Conservation (phyloP, 2,113 vertebrate species). For the Epinephelus cyanopodus region DNA sequence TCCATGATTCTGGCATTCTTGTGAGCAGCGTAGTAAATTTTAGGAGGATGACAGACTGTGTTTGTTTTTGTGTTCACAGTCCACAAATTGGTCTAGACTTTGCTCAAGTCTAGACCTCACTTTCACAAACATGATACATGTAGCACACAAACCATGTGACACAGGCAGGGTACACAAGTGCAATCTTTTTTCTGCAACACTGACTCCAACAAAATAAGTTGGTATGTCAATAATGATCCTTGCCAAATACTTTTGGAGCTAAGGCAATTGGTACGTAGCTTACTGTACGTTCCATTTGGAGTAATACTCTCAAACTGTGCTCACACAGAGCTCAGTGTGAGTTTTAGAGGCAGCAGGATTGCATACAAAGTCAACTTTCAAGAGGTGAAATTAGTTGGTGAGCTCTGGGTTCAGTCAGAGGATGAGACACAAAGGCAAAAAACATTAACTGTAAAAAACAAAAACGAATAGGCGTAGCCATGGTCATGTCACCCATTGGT, state of each 20-base stretch:
- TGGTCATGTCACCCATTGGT: no score
- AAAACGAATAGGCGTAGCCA: no score
- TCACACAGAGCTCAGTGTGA: no score
- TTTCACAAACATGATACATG: constrained; percentile 1
- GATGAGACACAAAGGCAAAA: background rate
- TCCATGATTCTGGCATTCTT: constrained; percentile 47
- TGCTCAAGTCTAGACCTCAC: background rate
- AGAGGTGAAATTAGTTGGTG: background rate
- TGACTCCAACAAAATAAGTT: background rate
- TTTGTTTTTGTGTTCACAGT: constrained; percentile 2
- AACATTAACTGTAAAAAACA: no score
- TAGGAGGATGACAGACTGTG: constrained; percentile 18
- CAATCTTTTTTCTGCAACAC: background rate
- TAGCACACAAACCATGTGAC: background rate
- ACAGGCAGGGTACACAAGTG: background rate
- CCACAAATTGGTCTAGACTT: constrained; percentile 2
- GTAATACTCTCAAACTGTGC: background rate
- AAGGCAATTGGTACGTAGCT: no score
- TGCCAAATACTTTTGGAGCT: background rate
- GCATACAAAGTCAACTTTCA: background rate
- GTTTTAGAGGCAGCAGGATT: background rate
- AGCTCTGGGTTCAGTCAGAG: background rate
- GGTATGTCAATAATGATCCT: background rate
- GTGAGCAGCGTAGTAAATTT: constrained; percentile 15
- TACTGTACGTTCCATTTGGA: background rate